Base-by-base conservation (phyloP, 2,797 vertebrate species). In the Notolepis coatsorum region DNA sequence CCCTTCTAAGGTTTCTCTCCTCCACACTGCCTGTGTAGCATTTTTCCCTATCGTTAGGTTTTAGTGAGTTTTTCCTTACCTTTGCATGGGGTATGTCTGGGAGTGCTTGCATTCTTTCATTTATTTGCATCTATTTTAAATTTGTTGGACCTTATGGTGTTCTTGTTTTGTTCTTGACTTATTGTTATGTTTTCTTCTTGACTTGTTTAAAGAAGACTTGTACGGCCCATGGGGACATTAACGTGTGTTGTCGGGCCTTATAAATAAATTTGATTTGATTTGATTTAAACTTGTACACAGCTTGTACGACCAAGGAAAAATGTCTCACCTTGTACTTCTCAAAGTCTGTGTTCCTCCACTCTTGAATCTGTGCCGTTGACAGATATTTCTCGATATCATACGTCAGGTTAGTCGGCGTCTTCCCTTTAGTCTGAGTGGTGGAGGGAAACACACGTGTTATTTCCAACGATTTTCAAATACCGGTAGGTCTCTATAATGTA, bases 341-440 rank as follows among this genome's bases (percentile, higher is more conserved):
- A 75, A 96, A 91, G 25, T 95, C 91, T 0, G 88, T 75, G 61
- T 86, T 84, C 27, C 81, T 87, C 90, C 88, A 92, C 61, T 94
- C 92, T 61, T 68, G 73, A 43, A 94, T 92, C 76, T 91, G 91
- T 47, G 88, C 1, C 0, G 82, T 68, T 27, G 91, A 92, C 25
- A 97, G 93, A 80, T 87, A 93, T 64, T 91, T 94, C 79, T 95
- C 93, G 63, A 96, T 84, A 43, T 95, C 93, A 6, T 90, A 87
- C n/a, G 77, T 75, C 12, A 90, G 90, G 77, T 91, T 90, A 1
- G 23, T 71, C 33, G 74, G 80, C 2, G 64, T 84, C 85, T 95
- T 96, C 68, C 91, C 93, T 94, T 96, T 96, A 71, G 81, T 89
- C 94, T 96, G 75, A 51, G 65, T 62, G 3, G 17, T 28, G 18